Conservation (phyloP, 2,797 vertebrate species). For the Percopsis omiscomaycus region DNA sequence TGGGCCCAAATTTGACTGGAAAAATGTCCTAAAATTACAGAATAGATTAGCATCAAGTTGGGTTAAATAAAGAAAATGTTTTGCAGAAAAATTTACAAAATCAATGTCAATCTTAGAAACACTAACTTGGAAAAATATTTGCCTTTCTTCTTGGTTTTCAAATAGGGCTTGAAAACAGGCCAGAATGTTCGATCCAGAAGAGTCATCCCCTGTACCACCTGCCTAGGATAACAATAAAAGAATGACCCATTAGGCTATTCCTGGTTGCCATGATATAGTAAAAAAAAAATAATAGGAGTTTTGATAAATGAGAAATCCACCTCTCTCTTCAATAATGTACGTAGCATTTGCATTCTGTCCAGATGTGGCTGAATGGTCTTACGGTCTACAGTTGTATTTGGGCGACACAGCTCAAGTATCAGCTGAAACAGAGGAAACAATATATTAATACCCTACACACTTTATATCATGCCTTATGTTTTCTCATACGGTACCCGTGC, state of each 20-base stretch:
- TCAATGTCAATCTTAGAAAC: background rate
- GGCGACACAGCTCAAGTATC: conserved; percentile 28
- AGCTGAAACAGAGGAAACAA: conserved; percentile 13
- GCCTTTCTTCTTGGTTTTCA: conserved; percentile 18
- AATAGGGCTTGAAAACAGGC: conserved; percentile 22
- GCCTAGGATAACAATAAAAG: conserved; percentile 5
- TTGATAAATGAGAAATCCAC: conserved; percentile 16
- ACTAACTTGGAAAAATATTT: conserved; percentile 22
- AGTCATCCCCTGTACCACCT: background rate
- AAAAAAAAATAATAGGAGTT: conserved; percentile 18
- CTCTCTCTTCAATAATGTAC: conserved; percentile 20
- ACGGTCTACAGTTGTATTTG: conserved; percentile 14
- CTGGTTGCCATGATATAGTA: background rate
- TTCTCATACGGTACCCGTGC: conserved; percentile 55
- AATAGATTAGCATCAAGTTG: background rate
- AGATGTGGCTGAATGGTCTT: conserved; percentile 31
- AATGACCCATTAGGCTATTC: background rate
- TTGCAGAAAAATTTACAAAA: background rate
- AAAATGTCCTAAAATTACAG: conserved; percentile 43
- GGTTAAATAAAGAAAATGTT: conserved; percentile 25
- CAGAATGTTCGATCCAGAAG: conserved; percentile 9
- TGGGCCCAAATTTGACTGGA: conserved; percentile 61
- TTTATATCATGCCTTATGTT: background rate
- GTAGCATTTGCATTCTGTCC: conserved; percentile 18
- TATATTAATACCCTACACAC: background rate